These are phyloP conservation scores for Euschistus heros DNA, from an alignment of 1,140 invertebrate species.

Conservation along the genomic window DNA sequence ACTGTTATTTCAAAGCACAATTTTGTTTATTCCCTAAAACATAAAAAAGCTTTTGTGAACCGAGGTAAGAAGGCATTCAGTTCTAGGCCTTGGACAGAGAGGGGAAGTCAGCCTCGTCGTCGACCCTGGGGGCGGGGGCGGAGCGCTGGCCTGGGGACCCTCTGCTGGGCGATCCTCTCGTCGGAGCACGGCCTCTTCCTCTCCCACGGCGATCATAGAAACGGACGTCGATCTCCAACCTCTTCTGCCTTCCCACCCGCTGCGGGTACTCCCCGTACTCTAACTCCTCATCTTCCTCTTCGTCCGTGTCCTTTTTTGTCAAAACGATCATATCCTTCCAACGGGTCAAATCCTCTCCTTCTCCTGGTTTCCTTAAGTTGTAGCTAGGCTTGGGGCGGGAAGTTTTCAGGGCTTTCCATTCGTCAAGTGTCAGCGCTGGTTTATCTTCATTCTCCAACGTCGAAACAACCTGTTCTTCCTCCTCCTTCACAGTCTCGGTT, in stretches of 20 bases:
- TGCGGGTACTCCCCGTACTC: slow-evolving; percentile 9
- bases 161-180: too few relatives aligned
- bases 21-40: too few relatives aligned
- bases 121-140: too few relatives aligned
- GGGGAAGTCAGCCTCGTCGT: too few relatives aligned
- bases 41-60: too few relatives aligned
- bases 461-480: not conserved
- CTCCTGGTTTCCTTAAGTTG: slow-evolving; percentile 80
- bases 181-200: slow-evolving; percentile 31
- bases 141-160: too few relatives aligned
- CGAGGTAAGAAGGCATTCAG: too few relatives aligned
- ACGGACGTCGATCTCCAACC: slow-evolving; percentile 77
- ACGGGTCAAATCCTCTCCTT: slow-evolving; percentile 77
- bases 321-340: slow-evolving; percentile 84
- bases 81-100: too few relatives aligned
- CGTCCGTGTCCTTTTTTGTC: slow-evolving; percentile 62
- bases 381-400: slow-evolving; percentile 63
- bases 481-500: not conserved
- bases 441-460: slow-evolving; percentile 28
- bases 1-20: too few relatives aligned
- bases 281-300: slow-evolving; percentile 1
- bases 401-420: slow-evolving; percentile 71
- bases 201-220: slow-evolving; percentile 59
- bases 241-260: slow-evolving; percentile 47
- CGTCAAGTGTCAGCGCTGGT: slow-evolving; percentile 55